Base-by-base conservation (phyloP, 2,797 vertebrate genomes). In the Philypnodon macrostomus region DNA sequence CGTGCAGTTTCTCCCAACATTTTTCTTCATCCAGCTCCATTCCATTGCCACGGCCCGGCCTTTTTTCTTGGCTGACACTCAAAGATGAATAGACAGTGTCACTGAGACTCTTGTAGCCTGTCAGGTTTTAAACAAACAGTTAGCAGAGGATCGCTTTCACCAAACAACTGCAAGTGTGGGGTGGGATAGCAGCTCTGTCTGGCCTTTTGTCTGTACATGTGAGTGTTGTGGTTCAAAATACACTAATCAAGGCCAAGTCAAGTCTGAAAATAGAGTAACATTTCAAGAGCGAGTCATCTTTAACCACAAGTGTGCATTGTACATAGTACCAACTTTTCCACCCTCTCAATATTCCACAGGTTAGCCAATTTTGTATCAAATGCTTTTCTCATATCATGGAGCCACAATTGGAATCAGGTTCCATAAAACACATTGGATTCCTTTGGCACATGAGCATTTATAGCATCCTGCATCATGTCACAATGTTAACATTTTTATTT, bases 21-120 rank as follows among this genome's bases (percentile, higher is more conserved):
- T 40, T 65, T 40, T 39, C 53, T 45, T 48, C 55, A 46, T 61
- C 67, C 33, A 14, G 65, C 59, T 47, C 44, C 50, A 63, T 24
- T 56, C 55, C 30, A 54, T 50, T 18, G 46, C 40, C 16, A 40
- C 29, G 32, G 60, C 72, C 51, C 48, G 54, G 58, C 53, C 57
- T 64, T 11, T 8, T 62, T 68, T 58, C 33, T 58, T 10, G 33
- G 52, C 80, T 85, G 80, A 81, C 80, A 83, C 70, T 64, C 50
- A 53, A 70, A 84, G 87, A 88, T 86, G 79, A 87, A 89, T 87
- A 81, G 85, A 79, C 8, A 69, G 76, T 89, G 87, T 89, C 87
- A 83, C 67, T 0, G 35, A 67, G 79, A 82, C 77, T 81, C 87
- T 88, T 89, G 87, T 89, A 83, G 78, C 75, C 86, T 86, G 85